Conservation (phyloP, 2,113 vertebrate species). For the Cavia aperea region DNA sequence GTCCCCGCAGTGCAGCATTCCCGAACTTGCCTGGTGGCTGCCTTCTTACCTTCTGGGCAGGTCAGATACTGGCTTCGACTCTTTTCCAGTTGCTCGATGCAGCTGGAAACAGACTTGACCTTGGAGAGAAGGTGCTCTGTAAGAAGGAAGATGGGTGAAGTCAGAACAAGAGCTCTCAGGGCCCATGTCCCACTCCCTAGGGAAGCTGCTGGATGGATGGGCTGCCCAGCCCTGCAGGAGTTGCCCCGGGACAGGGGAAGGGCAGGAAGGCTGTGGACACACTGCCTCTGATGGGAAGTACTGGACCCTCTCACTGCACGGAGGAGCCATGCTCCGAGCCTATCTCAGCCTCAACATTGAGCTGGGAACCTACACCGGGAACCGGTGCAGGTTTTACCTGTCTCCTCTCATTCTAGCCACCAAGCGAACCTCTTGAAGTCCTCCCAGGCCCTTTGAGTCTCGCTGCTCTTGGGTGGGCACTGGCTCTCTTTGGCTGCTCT, state of each 20-base stretch:
- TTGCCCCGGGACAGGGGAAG: neutral
- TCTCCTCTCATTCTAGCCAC: neutral
- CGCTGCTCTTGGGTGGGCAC: neutral
- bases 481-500: neutral
- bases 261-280: accelerated
- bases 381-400: too few species aligned
- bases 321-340: neutral
- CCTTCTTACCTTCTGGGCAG: conserved; percentile 79
- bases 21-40: neutral
- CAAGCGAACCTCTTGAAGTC: too few species aligned
- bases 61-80: conserved; percentile 76
- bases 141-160: neutral
- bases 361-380: too few species aligned
- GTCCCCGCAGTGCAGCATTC: neutral
- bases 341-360: neutral
- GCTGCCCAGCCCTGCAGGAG: neutral
- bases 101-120: conserved; percentile 80
- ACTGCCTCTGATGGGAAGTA: neutral
- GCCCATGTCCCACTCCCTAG: accelerated
- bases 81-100: conserved; percentile 78
- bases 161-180: neutral
- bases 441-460: neutral
- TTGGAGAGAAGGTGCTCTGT: conserved; percentile 93
- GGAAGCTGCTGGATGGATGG: accelerated
- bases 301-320: neutral